These are phyloP conservation scores for Leucoraja erinaceus DNA, from an alignment of 2,113 vertebrate species.

Conservation along the genomic window DNA sequence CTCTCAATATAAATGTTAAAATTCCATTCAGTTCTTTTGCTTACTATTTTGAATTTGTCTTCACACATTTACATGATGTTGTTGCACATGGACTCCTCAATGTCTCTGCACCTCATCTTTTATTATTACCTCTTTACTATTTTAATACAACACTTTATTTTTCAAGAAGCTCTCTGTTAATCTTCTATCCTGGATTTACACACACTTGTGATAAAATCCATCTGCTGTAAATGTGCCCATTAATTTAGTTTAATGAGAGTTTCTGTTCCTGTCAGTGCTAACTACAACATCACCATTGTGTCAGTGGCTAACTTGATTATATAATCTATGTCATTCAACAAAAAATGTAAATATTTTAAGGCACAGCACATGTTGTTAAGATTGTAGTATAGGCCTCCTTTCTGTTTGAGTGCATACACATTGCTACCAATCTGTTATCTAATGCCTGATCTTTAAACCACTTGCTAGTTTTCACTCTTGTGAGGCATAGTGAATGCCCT, in stretches of 20 bases:
- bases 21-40: too few relatives aligned
- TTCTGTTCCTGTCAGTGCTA: background rate
- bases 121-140: background rate
- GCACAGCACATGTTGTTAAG: background rate
- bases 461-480: background rate
- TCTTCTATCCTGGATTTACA: background rate
- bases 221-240: background rate
- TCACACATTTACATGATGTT: background rate
- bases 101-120: background rate
- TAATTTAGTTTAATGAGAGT: background rate
- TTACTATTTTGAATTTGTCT: background rate
- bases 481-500: background rate
- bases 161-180: background rate
- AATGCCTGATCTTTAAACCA: background rate
- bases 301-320: background rate
- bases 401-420: background rate
- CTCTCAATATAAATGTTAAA: background rate
- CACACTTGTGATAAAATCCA: background rate
- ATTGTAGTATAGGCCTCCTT: background rate
- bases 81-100: background rate
- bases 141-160: too few relatives aligned
- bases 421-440: background rate
- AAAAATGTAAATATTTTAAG: background rate
- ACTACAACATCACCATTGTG: background rate
- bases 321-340: background rate